Evolutionary conservation across 2,797 vertebrate species (phyloP).

Genomic region (Cheracebus regulus): DNA sequence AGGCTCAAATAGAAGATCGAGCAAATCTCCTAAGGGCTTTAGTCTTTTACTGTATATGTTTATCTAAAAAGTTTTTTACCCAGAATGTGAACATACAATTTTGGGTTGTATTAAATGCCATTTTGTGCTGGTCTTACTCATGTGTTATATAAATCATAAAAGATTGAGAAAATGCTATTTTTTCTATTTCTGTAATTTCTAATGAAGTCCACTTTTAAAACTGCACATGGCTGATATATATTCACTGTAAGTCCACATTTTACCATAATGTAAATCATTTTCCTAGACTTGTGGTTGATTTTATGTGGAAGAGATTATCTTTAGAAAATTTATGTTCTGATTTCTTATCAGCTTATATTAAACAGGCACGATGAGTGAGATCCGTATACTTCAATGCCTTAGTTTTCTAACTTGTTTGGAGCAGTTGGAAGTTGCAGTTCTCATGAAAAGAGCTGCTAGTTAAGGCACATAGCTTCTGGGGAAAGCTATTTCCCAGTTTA

Average conservation of each 20-base stretch:
- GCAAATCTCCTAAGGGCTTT: neutral
- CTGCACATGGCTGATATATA: neutral
- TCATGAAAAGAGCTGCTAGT: neutral
- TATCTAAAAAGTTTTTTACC: neutral
- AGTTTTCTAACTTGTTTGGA: conserved; percentile 14
- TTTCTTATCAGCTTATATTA: neutral
- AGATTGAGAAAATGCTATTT: neutral
- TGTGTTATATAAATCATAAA: neutral
- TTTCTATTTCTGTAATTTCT: neutral
- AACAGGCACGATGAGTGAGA: neutral
- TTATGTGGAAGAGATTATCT: neutral
- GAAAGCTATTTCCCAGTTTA: neutral
- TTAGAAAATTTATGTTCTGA: neutral
- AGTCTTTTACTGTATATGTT: neutral
- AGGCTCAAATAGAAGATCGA: neutral
- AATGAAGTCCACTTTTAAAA: neutral
- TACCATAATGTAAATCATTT: neutral
- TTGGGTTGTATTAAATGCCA: neutral
- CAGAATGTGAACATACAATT: neutral
- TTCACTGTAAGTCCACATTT: neutral
- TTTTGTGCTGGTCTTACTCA: neutral
- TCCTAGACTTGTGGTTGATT: neutral
- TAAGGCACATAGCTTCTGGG: neutral
- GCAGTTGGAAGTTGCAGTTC: neutral
- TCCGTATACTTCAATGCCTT: neutral